Evolutionary conservation across 2,888 invertebrate genomes (phyloP).

Genomic region (Eilema griseolum): DNA sequence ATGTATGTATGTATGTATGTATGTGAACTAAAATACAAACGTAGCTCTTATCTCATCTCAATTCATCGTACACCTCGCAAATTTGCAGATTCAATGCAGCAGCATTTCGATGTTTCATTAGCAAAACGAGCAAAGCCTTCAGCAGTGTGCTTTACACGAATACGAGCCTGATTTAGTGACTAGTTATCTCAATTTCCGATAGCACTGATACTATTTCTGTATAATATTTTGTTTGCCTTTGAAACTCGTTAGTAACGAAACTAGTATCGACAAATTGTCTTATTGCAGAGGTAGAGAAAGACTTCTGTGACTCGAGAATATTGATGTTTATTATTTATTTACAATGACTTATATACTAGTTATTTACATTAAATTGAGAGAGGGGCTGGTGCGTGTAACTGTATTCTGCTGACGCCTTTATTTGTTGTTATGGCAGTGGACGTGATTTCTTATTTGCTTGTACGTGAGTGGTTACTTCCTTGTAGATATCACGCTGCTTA

Average conservation of each 20-base stretch:
- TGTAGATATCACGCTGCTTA: no score
- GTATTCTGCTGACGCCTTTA: no score
- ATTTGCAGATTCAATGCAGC: conserved; percentile 32
- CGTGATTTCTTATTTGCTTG: no score
- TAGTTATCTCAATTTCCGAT: conserved; percentile 49
- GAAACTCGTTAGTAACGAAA: not conserved
- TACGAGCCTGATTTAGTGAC: conserved; percentile 64
- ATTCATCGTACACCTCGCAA: not conserved
- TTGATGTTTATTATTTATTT: no score
- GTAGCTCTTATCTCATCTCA: not conserved
- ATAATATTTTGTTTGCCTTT: not conserved
- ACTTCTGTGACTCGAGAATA: no score
- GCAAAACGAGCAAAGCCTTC: conserved; percentile 69
- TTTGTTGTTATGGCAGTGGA: no score
- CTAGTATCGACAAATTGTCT: not conserved
- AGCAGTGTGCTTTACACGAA: conserved; percentile 54
- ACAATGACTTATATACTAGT: no score
- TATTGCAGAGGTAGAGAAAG: no score
- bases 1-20: no score
- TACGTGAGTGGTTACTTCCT: no score
- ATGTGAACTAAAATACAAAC: not conserved
- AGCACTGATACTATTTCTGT: not conserved
- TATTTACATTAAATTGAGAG: no score
- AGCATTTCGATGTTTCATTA: conserved; percentile 71
- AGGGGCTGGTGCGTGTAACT: no score